Evolutionary conservation across 2,888 invertebrate species (phyloP).

Genomic region (Tetramorium bicarinatum): DNA sequence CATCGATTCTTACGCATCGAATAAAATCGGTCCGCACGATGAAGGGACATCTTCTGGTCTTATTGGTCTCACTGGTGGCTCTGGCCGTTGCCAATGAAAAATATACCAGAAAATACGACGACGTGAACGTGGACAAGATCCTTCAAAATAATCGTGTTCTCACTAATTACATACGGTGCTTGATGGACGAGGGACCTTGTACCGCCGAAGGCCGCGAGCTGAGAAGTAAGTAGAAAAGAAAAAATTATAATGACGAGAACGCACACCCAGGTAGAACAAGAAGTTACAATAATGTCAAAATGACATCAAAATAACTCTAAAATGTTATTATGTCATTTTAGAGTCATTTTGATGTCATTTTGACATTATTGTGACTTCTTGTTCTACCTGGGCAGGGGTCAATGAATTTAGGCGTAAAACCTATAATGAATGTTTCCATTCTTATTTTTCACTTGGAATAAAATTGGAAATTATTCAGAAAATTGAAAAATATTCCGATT

Average conservation of each 20-base stretch:
- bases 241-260: not conserved
- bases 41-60: conserved; percentile 71
- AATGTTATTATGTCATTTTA: no score
- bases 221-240: conserved; percentile 87
- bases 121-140: conserved; percentile 88
- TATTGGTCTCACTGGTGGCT: conserved; percentile 74
- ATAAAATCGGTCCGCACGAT: conserved; percentile 57
- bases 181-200: conserved; percentile 89
- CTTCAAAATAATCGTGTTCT: conserved; percentile 88
- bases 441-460: not conserved
- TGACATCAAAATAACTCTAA: no score
- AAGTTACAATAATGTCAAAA: no score
- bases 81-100: conserved; percentile 73
- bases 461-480: not conserved
- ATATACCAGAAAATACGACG: conserved; percentile 88
- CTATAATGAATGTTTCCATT: not conserved
- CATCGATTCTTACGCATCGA: conserved; percentile 14
- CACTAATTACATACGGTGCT: conserved; percentile 89
- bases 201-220: conserved; percentile 89
- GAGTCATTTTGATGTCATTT: no score
- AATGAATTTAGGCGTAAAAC: not conserved
- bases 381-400: no score
- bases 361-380: no score
- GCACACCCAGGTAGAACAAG: no score
- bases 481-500: conserved; percentile 46